A percentile compares a stretch with the other conserved stretches of the same genome.
Evolutionary conservation across 2,797 vertebrate genomes (phyloP).

Genomic region (Hapalemur alaotrensis): DNA sequence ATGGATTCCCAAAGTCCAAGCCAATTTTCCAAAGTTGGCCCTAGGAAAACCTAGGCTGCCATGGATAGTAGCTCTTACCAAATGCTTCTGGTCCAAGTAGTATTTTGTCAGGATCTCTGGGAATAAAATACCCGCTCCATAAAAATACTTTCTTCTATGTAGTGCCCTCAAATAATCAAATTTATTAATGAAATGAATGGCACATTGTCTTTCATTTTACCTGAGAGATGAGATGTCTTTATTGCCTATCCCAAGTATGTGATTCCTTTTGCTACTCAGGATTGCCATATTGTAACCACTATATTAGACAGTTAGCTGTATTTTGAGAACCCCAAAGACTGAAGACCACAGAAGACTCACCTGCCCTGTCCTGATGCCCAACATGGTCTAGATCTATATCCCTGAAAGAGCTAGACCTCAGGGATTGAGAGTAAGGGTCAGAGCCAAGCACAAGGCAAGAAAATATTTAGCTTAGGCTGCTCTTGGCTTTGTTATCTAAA

Average conservation of each 20-base stretch:
- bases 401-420: not conserved
- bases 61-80: not conserved
- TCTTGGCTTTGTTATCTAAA: not conserved
- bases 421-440: not conserved
- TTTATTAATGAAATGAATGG: not conserved
- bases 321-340: not conserved
- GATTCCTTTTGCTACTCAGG: not conserved
- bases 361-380: not conserved
- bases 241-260: not conserved
- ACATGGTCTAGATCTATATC: not conserved
- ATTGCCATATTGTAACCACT: not conserved
- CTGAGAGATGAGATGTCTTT: not conserved
- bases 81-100: not conserved
- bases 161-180: not conserved
- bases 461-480: not conserved
- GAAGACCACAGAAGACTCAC: not conserved
- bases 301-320: not conserved
- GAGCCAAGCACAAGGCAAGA: not conserved
- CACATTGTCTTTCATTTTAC: not conserved
- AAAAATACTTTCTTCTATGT: not conserved
- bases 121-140: not conserved
- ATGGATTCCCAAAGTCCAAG: not conserved
- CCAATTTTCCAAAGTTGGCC: not conserved
- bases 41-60: not conserved
- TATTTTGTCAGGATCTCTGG: not conserved